phyloP scores from a whole-genome alignment of 2,797 vertebrate genomes.

The Myotis pilosus region DNA sequence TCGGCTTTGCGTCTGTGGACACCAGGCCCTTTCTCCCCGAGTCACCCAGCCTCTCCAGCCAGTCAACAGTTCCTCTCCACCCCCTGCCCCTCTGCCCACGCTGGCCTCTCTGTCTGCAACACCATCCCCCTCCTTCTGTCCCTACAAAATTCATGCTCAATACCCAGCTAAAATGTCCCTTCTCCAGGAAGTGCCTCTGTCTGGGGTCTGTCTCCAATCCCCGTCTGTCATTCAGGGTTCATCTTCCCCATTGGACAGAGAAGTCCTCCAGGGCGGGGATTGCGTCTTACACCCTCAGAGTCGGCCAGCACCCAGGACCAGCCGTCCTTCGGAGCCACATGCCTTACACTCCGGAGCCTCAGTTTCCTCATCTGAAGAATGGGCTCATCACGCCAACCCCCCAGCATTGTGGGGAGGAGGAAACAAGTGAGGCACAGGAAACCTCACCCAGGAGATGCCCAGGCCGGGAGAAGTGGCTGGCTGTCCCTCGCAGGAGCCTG shows the following conservation, averaged over 20 bases:
- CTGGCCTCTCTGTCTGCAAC: not conserved
- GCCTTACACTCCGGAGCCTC: not conserved
- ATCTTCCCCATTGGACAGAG: not conserved
- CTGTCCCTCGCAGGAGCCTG: not conserved
- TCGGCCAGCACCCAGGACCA: accelerated
- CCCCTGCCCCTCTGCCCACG: not conserved
- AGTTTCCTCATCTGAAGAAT: not conserved
- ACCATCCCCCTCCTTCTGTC: not conserved
- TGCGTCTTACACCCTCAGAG: not conserved
- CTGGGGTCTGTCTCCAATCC: not conserved
- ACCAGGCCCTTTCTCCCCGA: not conserved
- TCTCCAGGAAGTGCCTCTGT: not conserved
- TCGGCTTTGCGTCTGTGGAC: not conserved
- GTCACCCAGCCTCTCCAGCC: not conserved
- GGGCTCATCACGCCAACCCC: not conserved
- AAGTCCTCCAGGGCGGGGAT: not conserved
- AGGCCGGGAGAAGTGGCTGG: not conserved
- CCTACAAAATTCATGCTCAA: not conserved
- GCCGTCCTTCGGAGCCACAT: accelerated
- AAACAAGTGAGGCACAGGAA: accelerated
- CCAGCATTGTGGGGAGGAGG: not conserved
- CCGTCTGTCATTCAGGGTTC: not conserved
- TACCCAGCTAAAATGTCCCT: constrained; percentile 34
- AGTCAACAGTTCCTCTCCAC: not conserved
- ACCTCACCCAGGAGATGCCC: accelerated